Evolutionary conservation across 1,140 invertebrate genomes (phyloP).

Genomic region (Pygmarrhopalites habei): DNA sequence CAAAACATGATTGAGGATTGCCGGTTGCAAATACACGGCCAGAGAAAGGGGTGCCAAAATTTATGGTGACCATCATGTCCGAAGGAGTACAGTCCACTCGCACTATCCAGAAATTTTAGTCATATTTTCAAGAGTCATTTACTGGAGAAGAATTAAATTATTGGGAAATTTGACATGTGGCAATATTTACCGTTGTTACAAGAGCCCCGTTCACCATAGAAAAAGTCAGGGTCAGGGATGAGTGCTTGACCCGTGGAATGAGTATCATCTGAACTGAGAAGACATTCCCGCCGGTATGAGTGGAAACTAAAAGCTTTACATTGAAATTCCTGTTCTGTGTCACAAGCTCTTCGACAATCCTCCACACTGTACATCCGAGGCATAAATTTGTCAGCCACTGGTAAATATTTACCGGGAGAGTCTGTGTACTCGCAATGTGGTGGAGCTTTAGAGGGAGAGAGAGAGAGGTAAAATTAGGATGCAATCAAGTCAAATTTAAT

Average conservation of each 20-base stretch:
- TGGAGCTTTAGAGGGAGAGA: constrained; percentile 42
- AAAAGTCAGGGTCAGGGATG: constrained; percentile 44
- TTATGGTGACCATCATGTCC: constrained; percentile 50
- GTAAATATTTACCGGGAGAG: constrained; percentile 45
- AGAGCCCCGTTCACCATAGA: constrained; percentile 48
- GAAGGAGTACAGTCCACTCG: constrained; percentile 50
- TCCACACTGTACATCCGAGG: constrained; percentile 41
- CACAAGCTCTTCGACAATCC: constrained; percentile 48
- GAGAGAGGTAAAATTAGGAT: not conserved
- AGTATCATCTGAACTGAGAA: constrained; percentile 48
- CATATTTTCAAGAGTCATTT: too few species aligned
- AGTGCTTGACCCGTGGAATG: constrained; percentile 43
- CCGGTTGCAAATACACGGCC: constrained; percentile 51
- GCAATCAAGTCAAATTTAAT: not conserved
- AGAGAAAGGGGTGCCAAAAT: constrained; percentile 48
- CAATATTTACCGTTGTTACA: constrained; percentile 48
- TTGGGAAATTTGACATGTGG: not conserved
- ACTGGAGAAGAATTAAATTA: not conserved
- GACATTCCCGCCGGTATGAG: constrained; percentile 45
- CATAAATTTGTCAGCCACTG: constrained; percentile 46
- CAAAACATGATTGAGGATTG: constrained; percentile 50
- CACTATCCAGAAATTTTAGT: constrained; percentile 45
- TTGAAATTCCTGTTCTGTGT: constrained; percentile 46
- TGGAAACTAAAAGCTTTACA: constrained; percentile 46
- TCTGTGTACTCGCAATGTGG: constrained; percentile 49